Conservation (phyloP, 2,113 vertebrate species). For the Pedionomus torquatus region DNA sequence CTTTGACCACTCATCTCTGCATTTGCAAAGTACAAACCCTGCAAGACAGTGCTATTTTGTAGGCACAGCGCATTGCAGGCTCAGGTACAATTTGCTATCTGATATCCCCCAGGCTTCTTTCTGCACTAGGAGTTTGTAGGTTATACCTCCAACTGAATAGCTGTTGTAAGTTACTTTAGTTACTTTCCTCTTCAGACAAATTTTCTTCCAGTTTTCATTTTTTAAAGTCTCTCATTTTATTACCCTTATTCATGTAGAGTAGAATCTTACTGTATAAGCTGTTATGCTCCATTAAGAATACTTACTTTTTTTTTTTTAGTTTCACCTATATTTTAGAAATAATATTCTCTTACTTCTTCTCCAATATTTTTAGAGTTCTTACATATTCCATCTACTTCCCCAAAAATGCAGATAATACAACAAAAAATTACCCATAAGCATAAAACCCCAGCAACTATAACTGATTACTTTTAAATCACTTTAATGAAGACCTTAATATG, state of each 20-base stretch:
- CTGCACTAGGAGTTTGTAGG: neutral
- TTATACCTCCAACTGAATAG: neutral
- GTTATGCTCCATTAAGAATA: neutral
- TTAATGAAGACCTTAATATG: neutral
- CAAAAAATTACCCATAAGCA: fast-evolving
- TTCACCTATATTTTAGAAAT: neutral
- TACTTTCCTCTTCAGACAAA: neutral
- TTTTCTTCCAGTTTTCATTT: neutral
- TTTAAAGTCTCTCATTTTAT: neutral
- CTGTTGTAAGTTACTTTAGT: neutral
- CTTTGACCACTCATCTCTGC: neutral
- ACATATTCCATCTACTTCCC: neutral
- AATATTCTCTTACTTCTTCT: neutral
- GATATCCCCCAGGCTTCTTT: neutral
- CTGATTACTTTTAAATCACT: neutral
- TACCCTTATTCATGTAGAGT: neutral
- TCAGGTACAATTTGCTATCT: neutral
- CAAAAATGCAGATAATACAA: neutral
- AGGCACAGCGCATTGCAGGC: neutral
- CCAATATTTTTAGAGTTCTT: neutral
- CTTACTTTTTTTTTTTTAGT: neutral
- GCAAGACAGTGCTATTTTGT: neutral
- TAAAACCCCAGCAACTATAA: neutral
- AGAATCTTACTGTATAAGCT: neutral
- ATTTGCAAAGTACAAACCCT: neutral